Evolutionary conservation across 2,113 vertebrate species (phyloP), one percentile per base, ranked within the genome.

Genomic region (Poeciliopsis retropinna): DNA sequence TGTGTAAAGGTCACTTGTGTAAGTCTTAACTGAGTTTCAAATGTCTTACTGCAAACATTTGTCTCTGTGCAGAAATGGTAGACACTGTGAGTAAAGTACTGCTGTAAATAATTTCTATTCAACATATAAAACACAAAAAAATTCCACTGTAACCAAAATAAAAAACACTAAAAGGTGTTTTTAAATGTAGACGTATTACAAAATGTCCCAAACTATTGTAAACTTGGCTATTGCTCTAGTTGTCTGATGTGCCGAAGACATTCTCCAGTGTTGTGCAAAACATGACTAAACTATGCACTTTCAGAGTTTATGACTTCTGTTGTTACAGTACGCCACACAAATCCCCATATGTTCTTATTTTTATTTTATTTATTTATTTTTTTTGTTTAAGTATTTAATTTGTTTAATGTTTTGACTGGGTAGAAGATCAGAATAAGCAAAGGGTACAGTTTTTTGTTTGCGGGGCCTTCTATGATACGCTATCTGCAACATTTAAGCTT

Each of bases 1-100:
- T 79, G 74, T 67, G 57, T 61, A 76, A 13, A 70, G 11, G 39
- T 29, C 67, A 63, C 64, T 82, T 75, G 72, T 86, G 70, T 80
- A 92, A 86, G 91, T 93, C 92, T 92, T 92, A 93, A 93, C 76
- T 81, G 28, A 88, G 89, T 79, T 81, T 62, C 67, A 85, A 73
- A 89, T 78, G 90, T 93, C 90, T 93, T 94, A 92, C 82, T 84
- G 80, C 80, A 65, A 85, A 80, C 73, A 87, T 83, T 75, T 65
- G 44, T 32, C 25, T 71, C 67, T 75, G 47, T 70, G n/a, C 34
- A 66, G 44, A 75, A 13, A 39, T 60, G 66, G 64, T 44, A 65
- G 51, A 34, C 61, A 39, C 60, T 57, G 10, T 57, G 54, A n/a
- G 66, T 62, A 60, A 51, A 25, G 1, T 61, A 34, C 67, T 29